A percentile compares a stretch with the other conserved stretches of the same genome.
phyloP scores from a whole-genome alignment of 2,888 invertebrate genomes.

The Rotaria socialis region DNA sequence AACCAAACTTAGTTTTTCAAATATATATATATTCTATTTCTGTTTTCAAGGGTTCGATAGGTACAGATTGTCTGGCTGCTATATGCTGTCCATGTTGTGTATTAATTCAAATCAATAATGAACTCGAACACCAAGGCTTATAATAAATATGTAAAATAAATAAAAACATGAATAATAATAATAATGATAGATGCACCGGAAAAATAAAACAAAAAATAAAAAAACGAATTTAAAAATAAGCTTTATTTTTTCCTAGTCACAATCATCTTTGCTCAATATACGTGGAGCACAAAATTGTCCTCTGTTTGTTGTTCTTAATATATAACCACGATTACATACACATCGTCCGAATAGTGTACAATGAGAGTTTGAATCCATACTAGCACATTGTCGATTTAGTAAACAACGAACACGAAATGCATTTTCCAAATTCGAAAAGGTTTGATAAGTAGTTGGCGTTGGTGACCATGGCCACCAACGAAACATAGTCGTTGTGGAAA shows the following conservation, averaged over 20 bases:
- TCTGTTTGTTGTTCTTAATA: neutral
- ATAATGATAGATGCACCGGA: neutral
- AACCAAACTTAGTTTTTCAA: neutral
- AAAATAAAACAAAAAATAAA: neutral
- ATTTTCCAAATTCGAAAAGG: neutral
- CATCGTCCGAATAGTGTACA: constrained; percentile 20
- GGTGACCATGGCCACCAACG: constrained; percentile 36
- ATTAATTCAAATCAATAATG: constrained; percentile 19
- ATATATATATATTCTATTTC: neutral
- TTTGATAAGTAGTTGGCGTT: neutral
- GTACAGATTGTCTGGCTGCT: neutral
- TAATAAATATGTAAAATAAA: neutral
- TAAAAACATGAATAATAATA: neutral
- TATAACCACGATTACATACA: constrained; percentile 12
- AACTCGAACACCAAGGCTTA: constrained; percentile 9
- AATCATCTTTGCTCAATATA: neutral
- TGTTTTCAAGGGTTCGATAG: neutral
- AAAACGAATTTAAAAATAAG: neutral
- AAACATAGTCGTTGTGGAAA: neutral
- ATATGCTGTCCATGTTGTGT: neutral
- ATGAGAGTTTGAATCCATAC: constrained; percentile 9
- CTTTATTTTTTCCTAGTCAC: neutral
- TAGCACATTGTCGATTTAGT: constrained; percentile 17
- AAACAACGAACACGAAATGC: neutral
- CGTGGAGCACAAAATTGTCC: neutral